These are phyloP conservation scores for Semicossyphus pulcher DNA, from an alignment of 2,113 vertebrate genomes.

Conservation along the genomic window DNA sequence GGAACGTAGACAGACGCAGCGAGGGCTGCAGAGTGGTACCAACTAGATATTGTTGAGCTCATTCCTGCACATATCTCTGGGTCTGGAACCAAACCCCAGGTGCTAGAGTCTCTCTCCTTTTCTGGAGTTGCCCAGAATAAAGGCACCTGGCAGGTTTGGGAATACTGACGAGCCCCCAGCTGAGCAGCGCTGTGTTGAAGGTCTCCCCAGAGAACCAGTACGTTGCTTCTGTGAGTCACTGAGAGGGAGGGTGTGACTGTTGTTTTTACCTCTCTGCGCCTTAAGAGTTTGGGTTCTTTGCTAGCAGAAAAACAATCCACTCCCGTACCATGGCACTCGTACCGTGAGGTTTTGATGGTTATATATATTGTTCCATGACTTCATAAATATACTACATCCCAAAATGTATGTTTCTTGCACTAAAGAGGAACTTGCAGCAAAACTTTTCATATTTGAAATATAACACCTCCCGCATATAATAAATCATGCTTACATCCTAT, in stretches of 20 bases:
- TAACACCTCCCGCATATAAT: slow-evolving; percentile 10
- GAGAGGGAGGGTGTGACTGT: background rate
- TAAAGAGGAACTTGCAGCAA: slow-evolving; percentile 6
- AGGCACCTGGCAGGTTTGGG: background rate
- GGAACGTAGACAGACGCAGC: too few species aligned
- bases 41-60: background rate
- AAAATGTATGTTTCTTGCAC: background rate
- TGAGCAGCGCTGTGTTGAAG: background rate
- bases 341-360: background rate
- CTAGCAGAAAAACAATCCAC: background rate
- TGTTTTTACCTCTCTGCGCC: background rate
- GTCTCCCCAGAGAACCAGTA: background rate
- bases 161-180: background rate
- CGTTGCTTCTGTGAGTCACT: background rate
- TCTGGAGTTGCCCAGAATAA: background rate
- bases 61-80: background rate
- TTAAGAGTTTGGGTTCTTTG: background rate
- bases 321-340: too few species aligned
- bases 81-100: background rate
- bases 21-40: too few species aligned
- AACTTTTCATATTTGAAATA: slow-evolving; percentile 24
- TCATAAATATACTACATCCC: background rate
- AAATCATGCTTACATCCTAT: slow-evolving; percentile 21
- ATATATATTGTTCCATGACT: background rate
- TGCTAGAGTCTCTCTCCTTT: background rate